Percentiles rank a stretch among this genome's conserved stretches.
phyloP scores from a whole-genome alignment of 2,888 invertebrate genomes.

The Drosophila barbarae region DNA sequence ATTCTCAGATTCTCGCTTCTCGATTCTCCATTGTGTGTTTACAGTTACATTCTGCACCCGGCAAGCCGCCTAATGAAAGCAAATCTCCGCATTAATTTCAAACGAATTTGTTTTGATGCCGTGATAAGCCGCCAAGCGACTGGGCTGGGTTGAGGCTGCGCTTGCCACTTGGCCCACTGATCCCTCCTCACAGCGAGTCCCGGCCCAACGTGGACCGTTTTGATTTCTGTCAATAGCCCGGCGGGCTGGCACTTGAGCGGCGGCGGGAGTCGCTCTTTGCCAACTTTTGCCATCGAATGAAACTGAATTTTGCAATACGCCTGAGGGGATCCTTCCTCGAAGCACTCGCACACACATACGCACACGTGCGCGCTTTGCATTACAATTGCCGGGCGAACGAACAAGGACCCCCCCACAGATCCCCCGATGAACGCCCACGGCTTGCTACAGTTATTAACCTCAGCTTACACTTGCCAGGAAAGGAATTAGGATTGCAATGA shows the following conservation, averaged over 20 bases:
- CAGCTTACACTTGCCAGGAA: slow-evolving; percentile 52
- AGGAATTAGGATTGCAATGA: neutral
- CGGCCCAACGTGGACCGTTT: slow-evolving; percentile 51
- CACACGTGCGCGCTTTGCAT: slow-evolving; percentile 57
- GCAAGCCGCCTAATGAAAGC: slow-evolving; percentile 73
- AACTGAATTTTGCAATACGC: slow-evolving; percentile 68
- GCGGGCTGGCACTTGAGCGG: slow-evolving; percentile 67
- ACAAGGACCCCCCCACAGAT: slow-evolving; percentile 22
- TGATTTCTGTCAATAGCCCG: slow-evolving; percentile 74
- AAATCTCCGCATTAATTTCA: slow-evolving; percentile 78
- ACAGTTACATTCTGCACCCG: slow-evolving; percentile 70
- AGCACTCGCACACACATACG: slow-evolving; percentile 11
- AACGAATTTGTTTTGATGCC: slow-evolving; percentile 78
- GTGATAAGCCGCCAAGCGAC: slow-evolving; percentile 72
- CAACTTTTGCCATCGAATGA: slow-evolving; percentile 53
- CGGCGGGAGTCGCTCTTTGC: slow-evolving; percentile 23
- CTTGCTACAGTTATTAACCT: slow-evolving; percentile 66
- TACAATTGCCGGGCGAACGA: slow-evolving; percentile 51
- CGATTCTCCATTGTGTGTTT: slow-evolving; percentile 61
- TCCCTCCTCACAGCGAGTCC: slow-evolving; percentile 17
- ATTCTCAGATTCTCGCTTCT: neutral
- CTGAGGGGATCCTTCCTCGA: slow-evolving; percentile 38
- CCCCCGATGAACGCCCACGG: slow-evolving; percentile 50
- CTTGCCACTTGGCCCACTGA: slow-evolving; percentile 64
- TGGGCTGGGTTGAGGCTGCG: slow-evolving; percentile 21